Conservation (phyloP, 2,113 vertebrate species). For the Anseranas semipalmata region DNA sequence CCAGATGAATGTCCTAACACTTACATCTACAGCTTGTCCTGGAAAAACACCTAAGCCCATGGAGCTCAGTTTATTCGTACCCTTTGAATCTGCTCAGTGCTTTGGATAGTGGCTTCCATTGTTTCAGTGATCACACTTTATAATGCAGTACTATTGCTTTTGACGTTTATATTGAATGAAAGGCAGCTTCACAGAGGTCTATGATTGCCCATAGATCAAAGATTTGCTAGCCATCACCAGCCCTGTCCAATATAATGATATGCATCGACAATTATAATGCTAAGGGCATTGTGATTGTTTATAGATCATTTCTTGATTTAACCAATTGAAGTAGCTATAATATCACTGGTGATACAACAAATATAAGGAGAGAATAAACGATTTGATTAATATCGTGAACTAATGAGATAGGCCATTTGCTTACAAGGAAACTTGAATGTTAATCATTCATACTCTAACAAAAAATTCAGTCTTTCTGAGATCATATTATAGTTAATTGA, state of each 20-base stretch:
- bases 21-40: not conserved
- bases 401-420: conserved; percentile 66
- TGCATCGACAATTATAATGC: conserved; percentile 27
- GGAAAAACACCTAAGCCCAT: not conserved
- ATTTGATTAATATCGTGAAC: conserved; percentile 67
- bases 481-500: conserved; percentile 71
- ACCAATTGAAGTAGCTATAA: conserved; percentile 22
- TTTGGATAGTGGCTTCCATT: not conserved
- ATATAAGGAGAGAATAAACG: conserved; percentile 68
- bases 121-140: not conserved
- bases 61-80: not conserved
- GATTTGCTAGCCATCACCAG: not conserved
- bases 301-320: conserved; percentile 57
- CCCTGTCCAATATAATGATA: not conserved
- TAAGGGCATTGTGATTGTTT: conserved; percentile 47
- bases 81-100: not conserved
- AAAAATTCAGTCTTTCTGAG: conserved; percentile 51
- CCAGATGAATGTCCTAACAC: not conserved
- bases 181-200: not conserved
- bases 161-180: not conserved
- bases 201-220: conserved; percentile 14
- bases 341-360: conserved; percentile 47
- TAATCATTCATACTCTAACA: conserved; percentile 64
- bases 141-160: not conserved
- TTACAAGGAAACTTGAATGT: conserved; percentile 74